Evolutionary conservation across 2,888 invertebrate genomes (phyloP).

Genomic region (Torymus tubicola): DNA sequence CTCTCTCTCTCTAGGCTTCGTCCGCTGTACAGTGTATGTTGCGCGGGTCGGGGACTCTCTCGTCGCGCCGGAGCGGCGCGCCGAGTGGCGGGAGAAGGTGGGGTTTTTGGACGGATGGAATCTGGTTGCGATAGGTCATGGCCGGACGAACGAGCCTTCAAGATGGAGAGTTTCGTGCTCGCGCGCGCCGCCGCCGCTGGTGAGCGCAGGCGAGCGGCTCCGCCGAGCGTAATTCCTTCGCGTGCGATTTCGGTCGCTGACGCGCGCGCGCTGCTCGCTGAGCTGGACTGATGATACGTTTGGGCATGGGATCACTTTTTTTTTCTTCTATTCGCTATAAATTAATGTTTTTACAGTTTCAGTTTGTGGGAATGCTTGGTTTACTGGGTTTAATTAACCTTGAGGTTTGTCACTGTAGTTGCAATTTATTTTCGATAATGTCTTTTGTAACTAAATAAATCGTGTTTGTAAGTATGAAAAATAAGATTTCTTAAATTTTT

Average conservation of each 20-base stretch:
- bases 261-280: neutral
- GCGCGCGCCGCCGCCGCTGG: conserved; percentile 13
- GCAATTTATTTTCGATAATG: too few species aligned
- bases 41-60: conserved; percentile 47
- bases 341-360: too few species aligned
- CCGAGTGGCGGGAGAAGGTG: conserved; percentile 45
- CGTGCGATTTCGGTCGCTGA: conserved; percentile 45
- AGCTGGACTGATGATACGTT: neutral
- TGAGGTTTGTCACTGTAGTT: too few species aligned
- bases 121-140: conserved; percentile 59
- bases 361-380: too few species aligned
- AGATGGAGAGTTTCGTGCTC: conserved; percentile 53
- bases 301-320: neutral
- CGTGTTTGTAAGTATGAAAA: too few species aligned
- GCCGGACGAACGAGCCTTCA: conserved; percentile 57
- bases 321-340: neutral
- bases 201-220: conserved; percentile 30
- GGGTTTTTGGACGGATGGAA: conserved; percentile 59
- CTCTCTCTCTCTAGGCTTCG: conserved; percentile 16
- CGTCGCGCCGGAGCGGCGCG: conserved; percentile 1
- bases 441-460: too few species aligned
- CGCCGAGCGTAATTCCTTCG: conserved; percentile 57
- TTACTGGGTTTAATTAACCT: too few species aligned
- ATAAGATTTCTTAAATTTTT: too few species aligned
- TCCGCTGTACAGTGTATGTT: neutral